These are phyloP conservation scores for Epicauta chinensis DNA, from an alignment of 1,140 invertebrate species.

Conservation along the genomic window DNA sequence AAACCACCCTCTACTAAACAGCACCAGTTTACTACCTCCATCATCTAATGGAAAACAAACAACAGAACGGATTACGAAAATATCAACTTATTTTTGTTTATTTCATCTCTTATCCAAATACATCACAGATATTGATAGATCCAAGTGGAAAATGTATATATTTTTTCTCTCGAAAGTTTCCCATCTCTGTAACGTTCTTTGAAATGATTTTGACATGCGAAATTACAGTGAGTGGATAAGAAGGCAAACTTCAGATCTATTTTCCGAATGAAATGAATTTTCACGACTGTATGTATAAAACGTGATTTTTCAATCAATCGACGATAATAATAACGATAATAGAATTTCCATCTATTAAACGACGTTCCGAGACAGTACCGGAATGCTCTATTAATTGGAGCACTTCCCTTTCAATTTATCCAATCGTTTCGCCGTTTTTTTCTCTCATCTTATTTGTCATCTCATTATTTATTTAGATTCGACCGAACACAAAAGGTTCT, in stretches of 20 bases:
- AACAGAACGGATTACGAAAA: conserved; percentile 6
- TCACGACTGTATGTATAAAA: no score
- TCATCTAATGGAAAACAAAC: conserved; percentile 13
- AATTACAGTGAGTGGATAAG: no score
- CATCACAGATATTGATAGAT: conserved; percentile 5
- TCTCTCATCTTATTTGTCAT: no score
- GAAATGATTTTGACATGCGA: no score
- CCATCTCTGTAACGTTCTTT: no score
- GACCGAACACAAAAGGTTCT: no score
- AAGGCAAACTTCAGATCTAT: no score
- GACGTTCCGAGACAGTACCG: not conserved
- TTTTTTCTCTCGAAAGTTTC: no score
- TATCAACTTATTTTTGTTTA: conserved; percentile 11
- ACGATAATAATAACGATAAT: not conserved
- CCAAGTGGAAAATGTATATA: not conserved
- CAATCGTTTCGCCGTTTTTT: no score
- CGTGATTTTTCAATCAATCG: conserved; percentile 1
- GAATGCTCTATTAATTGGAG: not conserved
- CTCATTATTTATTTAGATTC: no score
- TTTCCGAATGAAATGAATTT: no score
- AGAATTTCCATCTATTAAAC: not conserved
- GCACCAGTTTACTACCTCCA: conserved; percentile 7
- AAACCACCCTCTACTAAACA: not conserved
- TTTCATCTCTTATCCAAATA: conserved; percentile 5
- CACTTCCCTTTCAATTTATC: not conserved